Conservation (phyloP, 1,140 invertebrate genomes). For the Scaptomyza graminum region DNA sequence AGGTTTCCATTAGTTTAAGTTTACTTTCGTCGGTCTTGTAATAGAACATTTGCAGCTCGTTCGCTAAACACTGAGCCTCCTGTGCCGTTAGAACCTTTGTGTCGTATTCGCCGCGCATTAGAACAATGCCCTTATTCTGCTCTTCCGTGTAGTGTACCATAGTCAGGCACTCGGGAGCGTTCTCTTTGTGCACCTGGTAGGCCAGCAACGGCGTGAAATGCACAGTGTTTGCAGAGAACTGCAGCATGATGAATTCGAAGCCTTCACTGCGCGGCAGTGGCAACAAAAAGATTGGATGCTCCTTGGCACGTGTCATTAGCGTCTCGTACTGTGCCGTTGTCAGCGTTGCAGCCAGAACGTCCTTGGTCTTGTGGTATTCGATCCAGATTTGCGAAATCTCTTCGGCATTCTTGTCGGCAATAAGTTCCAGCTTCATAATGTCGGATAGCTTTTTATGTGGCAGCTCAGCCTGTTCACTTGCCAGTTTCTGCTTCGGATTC, state of each 20-base stretch:
- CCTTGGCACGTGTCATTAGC: conserved; percentile 86
- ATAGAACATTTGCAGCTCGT: conserved; percentile 95
- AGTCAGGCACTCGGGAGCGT: conserved; percentile 94
- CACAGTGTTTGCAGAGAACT: conserved; percentile 89
- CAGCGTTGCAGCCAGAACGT: conserved; percentile 89
- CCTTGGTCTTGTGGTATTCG: conserved; percentile 91
- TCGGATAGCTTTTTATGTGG: conserved; percentile 87
- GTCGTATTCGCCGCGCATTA: conserved; percentile 96
- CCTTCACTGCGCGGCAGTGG: conserved; percentile 92
- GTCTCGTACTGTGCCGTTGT: conserved; percentile 86
- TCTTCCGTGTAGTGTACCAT: conserved; percentile 93
- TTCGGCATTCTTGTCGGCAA: conserved; percentile 88
- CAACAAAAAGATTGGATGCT: conserved; percentile 90
- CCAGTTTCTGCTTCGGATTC: conserved; percentile 85
- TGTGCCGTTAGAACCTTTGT: conserved; percentile 90
- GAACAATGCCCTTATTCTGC: conserved; percentile 90
- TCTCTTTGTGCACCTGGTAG: conserved; percentile 95
- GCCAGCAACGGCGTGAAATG: conserved; percentile 95
- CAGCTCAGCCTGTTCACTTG: conserved; percentile 58
- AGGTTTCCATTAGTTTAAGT: conserved; percentile 88
- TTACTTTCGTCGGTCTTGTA: conserved; percentile 87
- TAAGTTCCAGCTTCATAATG: conserved; percentile 92
- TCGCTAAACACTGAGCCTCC: conserved; percentile 93
- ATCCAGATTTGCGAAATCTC: conserved; percentile 92
- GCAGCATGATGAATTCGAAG: conserved; percentile 94